Evolutionary conservation across 2,888 invertebrate species (phyloP), one percentile per base, ranked within the genome.

Genomic region (Hanleya hanleyi): DNA sequence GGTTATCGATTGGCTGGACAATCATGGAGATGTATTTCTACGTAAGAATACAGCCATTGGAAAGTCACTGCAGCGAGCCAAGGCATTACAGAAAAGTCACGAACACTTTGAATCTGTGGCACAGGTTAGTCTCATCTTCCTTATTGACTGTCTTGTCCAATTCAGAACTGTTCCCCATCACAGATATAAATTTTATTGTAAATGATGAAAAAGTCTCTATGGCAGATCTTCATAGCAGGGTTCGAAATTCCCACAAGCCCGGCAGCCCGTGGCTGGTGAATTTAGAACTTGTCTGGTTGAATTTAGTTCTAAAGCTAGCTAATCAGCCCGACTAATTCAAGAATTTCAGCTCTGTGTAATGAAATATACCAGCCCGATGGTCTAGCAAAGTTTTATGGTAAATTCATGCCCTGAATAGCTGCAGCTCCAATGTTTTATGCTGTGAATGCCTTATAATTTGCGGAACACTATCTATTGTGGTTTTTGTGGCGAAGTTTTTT

Each of bases 91-190:
- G 92, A 98, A 98, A 92, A 98, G 97, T 90, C 98, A 99, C 89
- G 97, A 98, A 91, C 98, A 98, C 91, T 99, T 99, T 90, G 98
- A 99, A 92, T 97, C 97, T 91, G 98, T 99, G 76, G 98, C 98
- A 65, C 96, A 96, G 94, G 97, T 96, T 92, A 92, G 93, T 74
- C n/a, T 26, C 29, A 12, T 22, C 6, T 35, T 32, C 9, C 26
- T 64, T 26, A 15, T 9, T 12, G 7, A 18, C 64, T 18, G 32
- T 15, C 32, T 64, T 33, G 26, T 15, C 15, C 7, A 64, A 47
- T n/a, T n/a, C n/a, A 57, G 57, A 18, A n/a, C 9, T 57, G 47
- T 18, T 47, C 12, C 12, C 61, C 15, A 57, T 57, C 18, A 57
- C 61, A 15, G 26, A 12, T 57, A 2, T 32, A 26, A 32, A 26